These are phyloP conservation scores for Heliornis fulica DNA, from an alignment of 2,113 vertebrate genomes.

Conservation along the genomic window DNA sequence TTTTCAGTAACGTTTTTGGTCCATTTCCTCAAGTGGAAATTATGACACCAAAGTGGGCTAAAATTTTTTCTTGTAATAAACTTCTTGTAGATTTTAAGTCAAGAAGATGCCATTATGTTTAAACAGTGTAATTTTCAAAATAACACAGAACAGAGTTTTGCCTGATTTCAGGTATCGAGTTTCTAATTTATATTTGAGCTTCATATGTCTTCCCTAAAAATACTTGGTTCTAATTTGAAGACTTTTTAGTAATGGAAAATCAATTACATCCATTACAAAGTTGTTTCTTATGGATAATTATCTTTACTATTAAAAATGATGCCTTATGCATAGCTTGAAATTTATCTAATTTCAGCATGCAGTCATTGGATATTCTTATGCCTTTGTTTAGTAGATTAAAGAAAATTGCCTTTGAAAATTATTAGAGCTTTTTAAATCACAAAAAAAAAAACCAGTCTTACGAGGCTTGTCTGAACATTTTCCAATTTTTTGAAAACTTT, in stretches of 20 bases:
- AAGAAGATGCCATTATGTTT: neutral
- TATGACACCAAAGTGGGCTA: neutral
- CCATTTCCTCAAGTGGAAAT: neutral
- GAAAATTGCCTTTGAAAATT: slow-evolving; percentile 17
- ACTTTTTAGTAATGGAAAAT: neutral
- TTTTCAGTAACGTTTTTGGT: neutral
- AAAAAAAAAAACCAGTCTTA: neutral
- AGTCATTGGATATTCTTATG: neutral
- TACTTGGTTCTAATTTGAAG: neutral
- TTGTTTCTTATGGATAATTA: neutral
- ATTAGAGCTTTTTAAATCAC: neutral
- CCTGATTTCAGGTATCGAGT: neutral
- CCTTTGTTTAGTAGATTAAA: slow-evolving; percentile 32
- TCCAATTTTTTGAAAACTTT: neutral
- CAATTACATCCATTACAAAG: neutral
- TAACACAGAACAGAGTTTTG: neutral
- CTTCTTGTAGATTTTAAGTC: neutral
- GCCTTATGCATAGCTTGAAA: neutral
- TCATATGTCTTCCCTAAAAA: neutral
- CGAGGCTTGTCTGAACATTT: neutral
- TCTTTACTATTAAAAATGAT: neutral
- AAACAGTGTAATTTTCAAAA: neutral
- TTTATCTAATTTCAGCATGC: neutral
- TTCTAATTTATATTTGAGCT: neutral
- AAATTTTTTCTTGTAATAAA: neutral